Evolutionary conservation across 2,888 invertebrate genomes (phyloP), one percentile per base, ranked within the genome.

Genomic region (Tipula confusa): DNA sequence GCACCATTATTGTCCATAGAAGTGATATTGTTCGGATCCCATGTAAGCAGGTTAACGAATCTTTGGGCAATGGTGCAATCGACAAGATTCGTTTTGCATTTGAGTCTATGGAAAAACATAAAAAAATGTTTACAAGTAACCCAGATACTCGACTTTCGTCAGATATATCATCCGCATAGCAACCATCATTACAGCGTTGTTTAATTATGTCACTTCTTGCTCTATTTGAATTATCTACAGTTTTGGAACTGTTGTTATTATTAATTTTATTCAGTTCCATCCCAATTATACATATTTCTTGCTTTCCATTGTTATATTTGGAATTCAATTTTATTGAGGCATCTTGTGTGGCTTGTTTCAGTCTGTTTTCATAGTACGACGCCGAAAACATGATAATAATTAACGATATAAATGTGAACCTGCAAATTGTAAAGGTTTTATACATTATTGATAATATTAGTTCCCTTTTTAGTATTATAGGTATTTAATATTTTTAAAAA

Each of bases 1-100:
- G 95, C 43, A 96, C 95, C 93, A 96, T 92, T 86, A 96, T 95
- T 83, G 95, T 95, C 95, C 95, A 96, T 7, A 93, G 91, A 84
- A 95, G 92, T 1, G 95, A 95, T 87, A 95, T 90, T 84, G 95
- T 95, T 86, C 95, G 91, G 86, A 95, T 91, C 28, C 95, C 95
- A 86, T 95, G 95, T 79, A 95, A 91, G 87, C 95, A 95, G 82
- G 93, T 93, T 83, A 95, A 92, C 13, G 93, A 93, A 84, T 82
- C 38, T 36, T 90, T 88, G 84, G 87, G 86, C 79, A 86, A 87
- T 29, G 91, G 91, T 84, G 94, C 93, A 9, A 94, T 92, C 86
- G 93, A 93, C 82, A 96, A 89, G 85, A 96, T 95, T 85, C 94
- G 93, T 86, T 92, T 92, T 3, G 95, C 94, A 88, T 96, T 96